A percentile compares a stretch with the other conserved stretches of the same genome.
Evolutionary conservation across 2,888 invertebrate species (phyloP).

Genomic region (Lysandra bellargus): DNA sequence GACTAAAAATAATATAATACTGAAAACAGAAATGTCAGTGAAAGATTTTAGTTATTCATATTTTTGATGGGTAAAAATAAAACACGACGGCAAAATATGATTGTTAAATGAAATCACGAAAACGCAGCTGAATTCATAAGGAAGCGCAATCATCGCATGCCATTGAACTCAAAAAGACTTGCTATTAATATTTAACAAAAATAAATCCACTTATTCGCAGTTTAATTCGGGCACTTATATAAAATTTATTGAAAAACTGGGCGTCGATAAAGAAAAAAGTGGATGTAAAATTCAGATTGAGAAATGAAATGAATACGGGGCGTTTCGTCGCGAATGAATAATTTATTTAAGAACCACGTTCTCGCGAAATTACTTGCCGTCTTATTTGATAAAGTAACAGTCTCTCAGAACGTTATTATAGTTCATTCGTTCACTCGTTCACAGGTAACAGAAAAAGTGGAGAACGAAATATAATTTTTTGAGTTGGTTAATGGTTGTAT

Average conservation of each 20-base stretch:
- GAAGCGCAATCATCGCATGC: slow-evolving; percentile 1
- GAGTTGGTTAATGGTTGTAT: neutral
- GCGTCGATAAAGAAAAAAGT: slow-evolving; percentile 68
- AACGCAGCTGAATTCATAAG: neutral
- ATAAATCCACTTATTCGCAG: slow-evolving; percentile 42
- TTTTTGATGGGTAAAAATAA: neutral
- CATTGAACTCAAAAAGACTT: slow-evolving; percentile 3
- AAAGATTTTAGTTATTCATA: neutral
- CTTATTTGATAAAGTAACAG: slow-evolving; percentile 66
- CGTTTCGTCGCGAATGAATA: slow-evolving; percentile 79
- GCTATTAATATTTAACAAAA: slow-evolving; percentile 37
- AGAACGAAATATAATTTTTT: neutral
- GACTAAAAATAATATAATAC: neutral
- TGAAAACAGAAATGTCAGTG: too few species aligned
- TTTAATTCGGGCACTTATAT: slow-evolving; percentile 74
- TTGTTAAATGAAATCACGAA: neutral
- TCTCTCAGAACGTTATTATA: slow-evolving; percentile 25
- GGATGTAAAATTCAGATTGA: slow-evolving; percentile 75
- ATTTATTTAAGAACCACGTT: slow-evolving; percentile 78
- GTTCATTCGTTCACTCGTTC: slow-evolving; percentile 22
- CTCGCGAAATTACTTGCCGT: slow-evolving; percentile 77
- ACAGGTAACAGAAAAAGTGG: slow-evolving; percentile 3
- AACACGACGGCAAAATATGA: neutral
- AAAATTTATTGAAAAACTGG: slow-evolving; percentile 74
- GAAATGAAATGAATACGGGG: slow-evolving; percentile 80